Evolutionary conservation across 2,797 vertebrate genomes (phyloP).

Genomic region (Luscinia megarhynchos): DNA sequence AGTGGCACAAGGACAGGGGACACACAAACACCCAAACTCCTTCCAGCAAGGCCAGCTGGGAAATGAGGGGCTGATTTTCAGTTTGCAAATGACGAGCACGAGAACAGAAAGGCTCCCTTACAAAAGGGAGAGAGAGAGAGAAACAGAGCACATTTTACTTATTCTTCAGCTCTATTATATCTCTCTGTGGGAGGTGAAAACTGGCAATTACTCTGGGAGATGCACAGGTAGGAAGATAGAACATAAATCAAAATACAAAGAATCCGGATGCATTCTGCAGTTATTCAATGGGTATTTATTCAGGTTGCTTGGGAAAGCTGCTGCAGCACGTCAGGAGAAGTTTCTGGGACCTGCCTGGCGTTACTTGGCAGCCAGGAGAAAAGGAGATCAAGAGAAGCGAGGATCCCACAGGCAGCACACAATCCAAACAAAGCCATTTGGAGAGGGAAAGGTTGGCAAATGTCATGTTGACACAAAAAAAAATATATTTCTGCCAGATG

Average conservation of each 20-base stretch:
- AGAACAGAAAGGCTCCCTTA: slow-evolving; percentile 19
- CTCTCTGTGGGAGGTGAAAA: slow-evolving; percentile 40
- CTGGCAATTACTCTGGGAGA: slow-evolving; percentile 62
- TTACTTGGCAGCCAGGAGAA: neutral
- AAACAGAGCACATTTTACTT: slow-evolving; percentile 17
- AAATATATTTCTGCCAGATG: neutral
- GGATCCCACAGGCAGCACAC: neutral
- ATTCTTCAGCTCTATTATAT: slow-evolving; percentile 55
- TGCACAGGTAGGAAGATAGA: slow-evolving; percentile 46
- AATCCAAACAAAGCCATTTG: slow-evolving; percentile 8
- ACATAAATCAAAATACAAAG: slow-evolving; percentile 65
- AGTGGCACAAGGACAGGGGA: neutral
- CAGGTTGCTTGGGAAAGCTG: neutral
- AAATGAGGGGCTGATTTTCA: neutral
- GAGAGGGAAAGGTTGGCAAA: neutral
- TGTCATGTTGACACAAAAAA: neutral
- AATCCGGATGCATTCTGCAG: slow-evolving; percentile 20
- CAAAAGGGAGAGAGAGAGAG: neutral
- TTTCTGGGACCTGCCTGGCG: neutral
- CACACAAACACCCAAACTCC: neutral
- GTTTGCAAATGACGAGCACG: slow-evolving; percentile 28
- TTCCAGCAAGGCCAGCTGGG: neutral
- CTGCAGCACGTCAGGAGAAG: neutral
- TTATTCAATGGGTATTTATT: slow-evolving; percentile 45
- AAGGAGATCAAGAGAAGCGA: neutral